phyloP scores from a whole-genome alignment of 2,888 invertebrate species.

The Laspeyria flexula region DNA sequence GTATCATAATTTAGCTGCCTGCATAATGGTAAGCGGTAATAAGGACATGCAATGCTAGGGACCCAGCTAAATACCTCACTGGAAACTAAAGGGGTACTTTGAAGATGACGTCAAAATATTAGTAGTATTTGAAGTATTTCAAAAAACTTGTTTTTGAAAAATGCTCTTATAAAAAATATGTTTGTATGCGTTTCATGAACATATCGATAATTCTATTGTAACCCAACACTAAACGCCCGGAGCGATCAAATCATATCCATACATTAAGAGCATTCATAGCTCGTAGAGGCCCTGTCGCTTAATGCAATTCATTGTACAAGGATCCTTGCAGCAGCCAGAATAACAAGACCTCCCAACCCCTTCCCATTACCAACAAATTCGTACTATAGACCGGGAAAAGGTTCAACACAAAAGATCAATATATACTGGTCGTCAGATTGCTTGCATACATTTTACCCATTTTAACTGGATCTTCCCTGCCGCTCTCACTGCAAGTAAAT shows the following conservation, averaged over 20 bases:
- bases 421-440: conserved; percentile 49
- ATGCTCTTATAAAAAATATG: too few species aligned
- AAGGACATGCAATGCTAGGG: too few species aligned
- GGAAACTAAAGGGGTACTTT: too few species aligned
- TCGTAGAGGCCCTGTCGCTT: conserved; percentile 74
- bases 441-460: conserved; percentile 63
- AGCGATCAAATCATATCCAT: conserved; percentile 78
- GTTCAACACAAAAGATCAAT: conserved; percentile 46
- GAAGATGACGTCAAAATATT: too few species aligned
- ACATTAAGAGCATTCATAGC: conserved; percentile 79
- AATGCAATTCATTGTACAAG: conserved; percentile 82
- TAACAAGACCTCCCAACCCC: conserved; percentile 44
- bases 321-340: conserved; percentile 63
- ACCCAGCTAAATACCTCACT: too few species aligned
- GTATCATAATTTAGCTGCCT: too few species aligned
- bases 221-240: conserved; percentile 62
- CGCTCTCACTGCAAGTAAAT: conserved; percentile 37
- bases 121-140: too few species aligned
- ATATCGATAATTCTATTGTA: conserved; percentile 28
- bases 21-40: too few species aligned
- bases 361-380: conserved; percentile 29
- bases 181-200: background rate
- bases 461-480: conserved; percentile 45
- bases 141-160: too few species aligned
- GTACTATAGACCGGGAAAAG: conserved; percentile 32